Evolutionary conservation across 2,888 invertebrate genomes (phyloP).

Genomic region (Plebejus argus): DNA sequence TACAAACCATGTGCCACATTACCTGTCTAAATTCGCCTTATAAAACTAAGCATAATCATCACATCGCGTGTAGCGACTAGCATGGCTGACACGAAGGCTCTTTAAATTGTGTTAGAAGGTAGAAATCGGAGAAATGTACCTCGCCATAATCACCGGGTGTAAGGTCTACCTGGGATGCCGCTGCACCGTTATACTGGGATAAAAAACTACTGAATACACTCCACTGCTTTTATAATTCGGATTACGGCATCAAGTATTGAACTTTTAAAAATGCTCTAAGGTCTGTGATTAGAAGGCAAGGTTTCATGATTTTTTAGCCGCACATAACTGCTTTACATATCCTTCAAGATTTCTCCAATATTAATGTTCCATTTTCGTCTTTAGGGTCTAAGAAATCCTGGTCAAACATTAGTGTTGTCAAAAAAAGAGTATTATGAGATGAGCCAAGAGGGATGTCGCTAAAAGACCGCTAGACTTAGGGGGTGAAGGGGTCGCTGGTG

Average conservation of each 20-base stretch:
- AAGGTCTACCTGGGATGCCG: conserved; percentile 46
- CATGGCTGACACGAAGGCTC: conserved; percentile 19
- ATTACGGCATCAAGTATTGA: background rate
- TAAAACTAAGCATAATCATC: background rate
- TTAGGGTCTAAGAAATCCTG: too few relatives aligned
- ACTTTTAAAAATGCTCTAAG: background rate
- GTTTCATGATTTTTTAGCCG: background rate
- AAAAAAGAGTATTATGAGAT: too few relatives aligned
- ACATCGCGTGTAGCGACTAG: background rate
- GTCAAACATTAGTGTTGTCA: too few relatives aligned
- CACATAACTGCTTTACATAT: background rate
- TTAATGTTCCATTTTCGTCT: too few relatives aligned
- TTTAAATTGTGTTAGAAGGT: conserved; percentile 26
- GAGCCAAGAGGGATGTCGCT: too few relatives aligned
- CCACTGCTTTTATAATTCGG: background rate
- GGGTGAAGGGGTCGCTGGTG: too few relatives aligned
- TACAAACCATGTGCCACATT: too few relatives aligned
- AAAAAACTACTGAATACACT: conserved; percentile 34
- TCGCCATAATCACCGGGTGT: conserved; percentile 42
- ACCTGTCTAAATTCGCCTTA: too few relatives aligned
- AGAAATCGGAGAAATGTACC: conserved; percentile 27
- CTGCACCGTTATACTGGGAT: conserved; percentile 42
- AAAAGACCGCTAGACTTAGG: too few relatives aligned
- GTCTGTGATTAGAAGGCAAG: background rate
- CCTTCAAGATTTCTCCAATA: background rate